Base-by-base conservation (phyloP, 2,888 invertebrate species). In the Erannis defoliaria region DNA sequence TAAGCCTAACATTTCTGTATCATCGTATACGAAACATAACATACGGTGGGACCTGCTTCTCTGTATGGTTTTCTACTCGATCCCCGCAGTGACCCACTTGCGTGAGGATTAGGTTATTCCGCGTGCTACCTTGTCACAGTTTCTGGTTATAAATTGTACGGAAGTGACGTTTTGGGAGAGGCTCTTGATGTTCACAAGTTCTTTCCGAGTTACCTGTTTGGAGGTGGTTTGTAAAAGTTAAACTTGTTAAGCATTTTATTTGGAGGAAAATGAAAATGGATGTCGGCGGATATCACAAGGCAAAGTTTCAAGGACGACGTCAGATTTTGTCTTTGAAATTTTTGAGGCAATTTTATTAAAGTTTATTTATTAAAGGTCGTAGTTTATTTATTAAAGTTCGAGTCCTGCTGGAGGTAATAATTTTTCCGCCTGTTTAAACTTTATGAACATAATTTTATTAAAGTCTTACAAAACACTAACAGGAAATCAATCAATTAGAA, bases 11-110 rank as follows among this genome's bases (percentile, higher is more conserved):
- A n/a, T n/a, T n/a, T n/a, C n/a, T n/a, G n/a, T n/a, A 23, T 5
- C 23, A 23, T 4, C 23, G 2, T 14, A 14, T 14, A n/a, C 4
- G 4, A 1, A 1, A 35, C 2, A 35, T n/a, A 14, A 35, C 16
- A 0, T 8, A 8, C 0, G 8, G 1, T 8, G 6, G 2, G 0
- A 37, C 16, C 2, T 45, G 5, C 14, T 3, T 29, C 26, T 46
- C 46, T 46, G 31, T 12, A 19, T 12, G 19, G 19, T 46, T 31
- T 33, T 31, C 46, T 46, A 19, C 2, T 46, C 18, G 9, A 12
- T 46, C 46, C 77, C 80, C 80, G 73, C 72, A 81, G 80, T 88
- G 85, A 86, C 88, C 88, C 81, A 88, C 85, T 89, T 88, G 81
- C 75, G 73, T 58, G 77, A 75, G 77, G 81, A 84, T 85, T 81